Conservation (phyloP, 30 jellyfish, hydroid and myxozoan species). For the Aurelia aurita complex sp. Pacific region DNA sequence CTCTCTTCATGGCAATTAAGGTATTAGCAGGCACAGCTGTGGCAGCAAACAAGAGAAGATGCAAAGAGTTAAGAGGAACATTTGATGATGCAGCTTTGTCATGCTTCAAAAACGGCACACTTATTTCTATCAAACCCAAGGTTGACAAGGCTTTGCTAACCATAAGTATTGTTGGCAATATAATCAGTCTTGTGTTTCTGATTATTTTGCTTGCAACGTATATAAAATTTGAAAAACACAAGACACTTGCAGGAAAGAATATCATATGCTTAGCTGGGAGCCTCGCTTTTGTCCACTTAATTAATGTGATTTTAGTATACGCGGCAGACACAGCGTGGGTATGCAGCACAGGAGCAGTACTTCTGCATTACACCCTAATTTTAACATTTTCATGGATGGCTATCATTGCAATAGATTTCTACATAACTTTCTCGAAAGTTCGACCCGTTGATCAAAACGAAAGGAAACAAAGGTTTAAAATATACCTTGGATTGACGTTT, state of each 20-base stretch:
- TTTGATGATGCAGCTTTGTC: conserved; percentile 22
- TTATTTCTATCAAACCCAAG: not conserved
- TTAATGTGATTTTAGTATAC: conserved; percentile 2
- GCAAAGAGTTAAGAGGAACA: conserved; percentile 30
- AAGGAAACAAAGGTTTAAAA: conserved; percentile 12
- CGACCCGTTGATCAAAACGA: conserved; percentile 6
- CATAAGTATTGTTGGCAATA: conserved; percentile 16
- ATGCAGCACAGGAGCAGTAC: conserved; percentile 37
- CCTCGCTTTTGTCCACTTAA: conserved; percentile 18
- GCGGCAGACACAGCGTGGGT: not conserved
- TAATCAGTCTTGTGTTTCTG: conserved; percentile 12
- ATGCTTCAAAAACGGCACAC: conserved; percentile 31
- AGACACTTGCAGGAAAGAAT: conserved; percentile 31
- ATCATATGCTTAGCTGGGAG: conserved; percentile 23
- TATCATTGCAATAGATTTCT: conserved; percentile 28
- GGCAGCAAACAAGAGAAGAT: conserved; percentile 20
- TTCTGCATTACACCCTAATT: conserved; percentile 34
- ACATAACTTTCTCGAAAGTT: conserved; percentile 34
- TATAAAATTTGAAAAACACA: conserved; percentile 2
- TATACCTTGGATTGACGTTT: conserved; percentile 16
- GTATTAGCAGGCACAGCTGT: conserved; percentile 24
- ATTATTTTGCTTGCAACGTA: conserved; percentile 7
- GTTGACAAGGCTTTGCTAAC: conserved; percentile 8
- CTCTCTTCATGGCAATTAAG: conserved; percentile 40
- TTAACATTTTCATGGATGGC: conserved; percentile 65